Percentiles rank a stretch among this genome's conserved stretches.
Conservation (phyloP, 2,888 invertebrate genomes). For the Asteroscopus sphinx region DNA sequence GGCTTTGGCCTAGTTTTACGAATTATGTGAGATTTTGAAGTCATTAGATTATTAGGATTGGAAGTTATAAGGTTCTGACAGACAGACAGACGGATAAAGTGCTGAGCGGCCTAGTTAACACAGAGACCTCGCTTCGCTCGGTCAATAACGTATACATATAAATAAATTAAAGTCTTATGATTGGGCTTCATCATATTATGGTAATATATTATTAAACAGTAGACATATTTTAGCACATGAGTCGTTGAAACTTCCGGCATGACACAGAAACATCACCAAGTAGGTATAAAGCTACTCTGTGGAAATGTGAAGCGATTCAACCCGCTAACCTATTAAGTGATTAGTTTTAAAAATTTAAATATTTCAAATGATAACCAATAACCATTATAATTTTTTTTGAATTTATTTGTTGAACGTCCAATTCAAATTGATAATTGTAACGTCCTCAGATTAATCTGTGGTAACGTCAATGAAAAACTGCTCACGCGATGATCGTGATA, state of each 20-base stretch:
- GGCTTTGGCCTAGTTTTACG: too few relatives aligned
- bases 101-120: too few relatives aligned
- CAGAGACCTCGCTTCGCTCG: too few relatives aligned
- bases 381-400: constrained; percentile 20
- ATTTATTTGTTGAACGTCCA: constrained; percentile 39
- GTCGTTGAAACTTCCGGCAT: constrained; percentile 47
- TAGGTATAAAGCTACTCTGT: too few relatives aligned
- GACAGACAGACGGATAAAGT: too few relatives aligned
- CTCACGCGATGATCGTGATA: constrained; percentile 42
- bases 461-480: constrained; percentile 33
- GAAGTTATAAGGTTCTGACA: too few relatives aligned
- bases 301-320: constrained; percentile 40
- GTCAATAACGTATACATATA: too few relatives aligned
- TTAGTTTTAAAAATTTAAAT: constrained; percentile 25
- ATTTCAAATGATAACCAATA: constrained; percentile 28
- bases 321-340: constrained; percentile 46
- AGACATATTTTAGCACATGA: constrained; percentile 49
- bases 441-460: too few relatives aligned
- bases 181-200: constrained; percentile 17
- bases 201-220: constrained; percentile 42
- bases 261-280: too few relatives aligned
- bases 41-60: too few relatives aligned
- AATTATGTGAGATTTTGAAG: too few relatives aligned
- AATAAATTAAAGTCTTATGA: not conserved
- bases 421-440: constrained; percentile 42